Percentiles rank a stretch among this genome's conserved stretches.
These are phyloP conservation scores for Engraulis encrasicolus DNA, from an alignment of 2,113 vertebrate species.

Conservation along the genomic window DNA sequence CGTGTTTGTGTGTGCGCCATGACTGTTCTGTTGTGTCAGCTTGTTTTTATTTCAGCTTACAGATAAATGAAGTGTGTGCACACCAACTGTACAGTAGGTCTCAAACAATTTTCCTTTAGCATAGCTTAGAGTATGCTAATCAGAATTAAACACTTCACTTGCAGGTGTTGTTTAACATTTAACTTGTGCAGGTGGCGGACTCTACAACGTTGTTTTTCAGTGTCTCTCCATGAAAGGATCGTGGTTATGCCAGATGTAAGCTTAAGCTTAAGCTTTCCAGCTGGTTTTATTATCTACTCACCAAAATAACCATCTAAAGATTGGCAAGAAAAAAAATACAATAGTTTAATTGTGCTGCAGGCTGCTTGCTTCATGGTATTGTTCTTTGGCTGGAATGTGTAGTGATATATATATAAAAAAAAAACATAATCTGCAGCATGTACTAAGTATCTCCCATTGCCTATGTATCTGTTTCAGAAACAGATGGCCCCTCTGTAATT, in stretches of 20 bases:
- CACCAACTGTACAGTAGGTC: not conserved
- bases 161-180: not conserved
- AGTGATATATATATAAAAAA: too few relatives aligned
- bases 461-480: not conserved
- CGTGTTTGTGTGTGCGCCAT: not conserved
- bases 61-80: not conserved
- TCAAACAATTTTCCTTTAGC: not conserved
- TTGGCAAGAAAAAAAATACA: too few relatives aligned
- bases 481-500: not conserved
- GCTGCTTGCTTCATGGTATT: too few relatives aligned
- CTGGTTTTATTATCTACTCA: too few relatives aligned
- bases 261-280: too few relatives aligned
- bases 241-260: not conserved
- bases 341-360: too few relatives aligned
- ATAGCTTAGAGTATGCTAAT: constrained; percentile 3
- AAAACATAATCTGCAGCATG: too few relatives aligned
- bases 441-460: too few relatives aligned
- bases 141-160: not conserved
- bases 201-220: not conserved
- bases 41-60: not conserved
- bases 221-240: not conserved
- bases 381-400: too few relatives aligned
- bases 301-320: too few relatives aligned
- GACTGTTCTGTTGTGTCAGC: not conserved
- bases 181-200: too few relatives aligned